Conservation (phyloP, 2,888 invertebrate species). For the Clusia tigrina region DNA sequence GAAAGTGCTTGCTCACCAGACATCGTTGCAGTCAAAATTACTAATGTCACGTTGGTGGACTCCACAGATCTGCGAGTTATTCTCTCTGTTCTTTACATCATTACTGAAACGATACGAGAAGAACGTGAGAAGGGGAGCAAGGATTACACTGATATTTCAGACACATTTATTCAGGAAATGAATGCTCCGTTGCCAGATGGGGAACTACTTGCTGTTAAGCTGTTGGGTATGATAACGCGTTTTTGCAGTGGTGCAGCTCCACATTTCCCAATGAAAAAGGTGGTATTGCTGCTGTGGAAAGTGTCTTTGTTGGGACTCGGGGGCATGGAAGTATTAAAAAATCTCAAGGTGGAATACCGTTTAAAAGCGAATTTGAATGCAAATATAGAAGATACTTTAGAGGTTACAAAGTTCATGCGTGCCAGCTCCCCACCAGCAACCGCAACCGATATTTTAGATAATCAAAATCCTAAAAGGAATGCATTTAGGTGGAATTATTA, state of each 20-base stretch:
- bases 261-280: slow-evolving; percentile 99
- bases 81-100: slow-evolving; percentile 90
- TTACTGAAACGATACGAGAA: slow-evolving; percentile 91
- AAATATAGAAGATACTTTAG: slow-evolving; percentile 90
- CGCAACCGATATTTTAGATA: slow-evolving; percentile 87
- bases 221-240: slow-evolving; percentile 94
- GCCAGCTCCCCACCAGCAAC: slow-evolving; percentile 95
- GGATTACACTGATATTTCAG: slow-evolving; percentile 66
- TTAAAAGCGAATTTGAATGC: slow-evolving; percentile 76
- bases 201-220: slow-evolving; percentile 84
- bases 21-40: slow-evolving; percentile 77
- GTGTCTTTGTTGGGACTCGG: slow-evolving; percentile 90
- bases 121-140: slow-evolving; percentile 66
- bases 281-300: slow-evolving; percentile 94
- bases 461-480: slow-evolving; percentile 81
- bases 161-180: slow-evolving; percentile 70
- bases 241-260: slow-evolving; percentile 96
- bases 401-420: slow-evolving; percentile 92
- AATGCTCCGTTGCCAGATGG: slow-evolving; percentile 70
- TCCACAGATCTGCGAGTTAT: slow-evolving; percentile 92
- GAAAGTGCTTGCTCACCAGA: slow-evolving; percentile 78
- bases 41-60: slow-evolving; percentile 83
- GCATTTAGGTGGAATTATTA: slow-evolving; percentile 70
- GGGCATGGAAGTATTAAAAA: slow-evolving; percentile 84
- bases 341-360: slow-evolving; percentile 77